Evolutionary conservation across 2,888 invertebrate species (phyloP), one percentile per base, ranked within the genome.

Genomic region (Rugalucina vietnamica): DNA sequence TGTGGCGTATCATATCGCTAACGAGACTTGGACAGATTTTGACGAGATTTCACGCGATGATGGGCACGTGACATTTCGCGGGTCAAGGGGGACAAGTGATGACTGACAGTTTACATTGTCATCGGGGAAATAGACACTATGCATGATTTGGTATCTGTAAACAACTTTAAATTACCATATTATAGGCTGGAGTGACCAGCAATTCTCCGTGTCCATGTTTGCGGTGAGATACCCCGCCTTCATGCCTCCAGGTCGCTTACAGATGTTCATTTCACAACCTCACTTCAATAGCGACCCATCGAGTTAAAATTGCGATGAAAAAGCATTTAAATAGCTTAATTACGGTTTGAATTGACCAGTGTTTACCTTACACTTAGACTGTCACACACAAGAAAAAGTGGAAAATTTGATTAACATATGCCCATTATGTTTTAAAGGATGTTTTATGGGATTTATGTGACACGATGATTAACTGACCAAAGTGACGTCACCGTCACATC

Each of bases 311-410:
- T 8, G 65, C 65, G 65, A 65, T 65, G 65, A 65, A 65, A 65
- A 65, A 65, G 65, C 65, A 65, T 65, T 65, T 65, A 65, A 65
- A 65, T 65, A 65, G 65, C 65, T 65, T 65, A 65, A 65, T 65
- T 65, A 10, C 65, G 24, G 21, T 14, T 5, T 65, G 65, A 65
- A 65, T 65, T 65, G 65, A 18, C 24, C 34, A 12, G 65, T 65
- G 65, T 65, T 65, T 65, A 65, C 34, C 65, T 65, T 65, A 65
- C 65, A 65, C 65, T 65, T 34, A 65, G 65, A 10, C 32, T 65
- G 65, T 34, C 65, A 65, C 32, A 65, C 34, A 65, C 65, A 65
- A 65, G 65, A 65, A 65, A 65, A 65, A 65, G 29, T 65, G 65
- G 27, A 65, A 65, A 65, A 65, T 34, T 65, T 65, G 65, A 65